phyloP scores from a whole-genome alignment of 2,888 invertebrate species.

The Pyrrhia umbra region DNA sequence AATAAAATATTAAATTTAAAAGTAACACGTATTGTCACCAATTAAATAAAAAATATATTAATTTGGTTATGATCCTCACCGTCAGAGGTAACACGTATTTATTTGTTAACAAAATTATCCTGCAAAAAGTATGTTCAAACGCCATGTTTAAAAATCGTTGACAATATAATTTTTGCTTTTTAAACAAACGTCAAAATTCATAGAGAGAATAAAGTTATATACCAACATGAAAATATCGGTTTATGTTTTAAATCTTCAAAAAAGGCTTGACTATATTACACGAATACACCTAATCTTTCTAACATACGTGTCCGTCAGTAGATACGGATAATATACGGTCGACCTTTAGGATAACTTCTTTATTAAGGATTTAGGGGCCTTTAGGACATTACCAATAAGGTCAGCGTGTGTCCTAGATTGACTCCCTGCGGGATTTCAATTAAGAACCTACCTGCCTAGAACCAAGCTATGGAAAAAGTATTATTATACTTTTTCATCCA shows the following conservation, averaged over 20 bases:
- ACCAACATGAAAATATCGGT: not conserved
- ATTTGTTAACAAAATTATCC: constrained; percentile 3
- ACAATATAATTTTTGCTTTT: too few species aligned
- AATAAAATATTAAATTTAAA: not conserved
- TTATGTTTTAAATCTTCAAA: not conserved
- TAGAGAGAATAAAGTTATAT: not conserved
- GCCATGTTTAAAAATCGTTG: constrained; percentile 13
- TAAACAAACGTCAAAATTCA: not conserved
- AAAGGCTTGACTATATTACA: not conserved
- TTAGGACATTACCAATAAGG: constrained; percentile 26
- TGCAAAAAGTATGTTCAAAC: constrained; percentile 7
- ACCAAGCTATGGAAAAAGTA: not conserved
- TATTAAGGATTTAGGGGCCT: constrained; percentile 29
- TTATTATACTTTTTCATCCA: not conserved
- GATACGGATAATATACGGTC: constrained; percentile 12
- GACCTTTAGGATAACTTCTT: constrained; percentile 31
- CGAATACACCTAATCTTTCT: not conserved
- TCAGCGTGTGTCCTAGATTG: constrained; percentile 21
- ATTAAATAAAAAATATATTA: constrained; percentile 21
- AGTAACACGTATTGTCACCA: not conserved
- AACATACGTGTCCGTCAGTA: not conserved
- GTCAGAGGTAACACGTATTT: constrained; percentile 1
- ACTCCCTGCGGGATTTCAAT: constrained; percentile 1
- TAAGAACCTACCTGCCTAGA: not conserved
- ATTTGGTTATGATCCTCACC: not conserved